phyloP scores from a whole-genome alignment of 2,888 invertebrate species.

The Lepidocyrtinus sp. region DNA sequence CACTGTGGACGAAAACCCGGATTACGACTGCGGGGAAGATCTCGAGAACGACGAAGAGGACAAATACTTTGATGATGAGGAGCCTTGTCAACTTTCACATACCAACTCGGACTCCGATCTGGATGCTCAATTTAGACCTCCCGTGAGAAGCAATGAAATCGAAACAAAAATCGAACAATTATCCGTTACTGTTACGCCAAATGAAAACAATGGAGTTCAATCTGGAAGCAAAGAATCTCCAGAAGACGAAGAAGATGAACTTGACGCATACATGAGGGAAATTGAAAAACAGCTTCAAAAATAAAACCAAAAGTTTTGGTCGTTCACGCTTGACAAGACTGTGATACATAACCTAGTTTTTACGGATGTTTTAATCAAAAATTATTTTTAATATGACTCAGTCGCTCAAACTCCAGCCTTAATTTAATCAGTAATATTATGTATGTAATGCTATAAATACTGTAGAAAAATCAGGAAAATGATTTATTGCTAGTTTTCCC shows the following conservation, averaged over 20 bases:
- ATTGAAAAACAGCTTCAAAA: conserved; percentile 62
- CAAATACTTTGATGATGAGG: conserved; percentile 90
- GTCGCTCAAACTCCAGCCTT: too few relatives aligned
- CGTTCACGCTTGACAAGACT: not conserved
- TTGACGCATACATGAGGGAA: conserved; percentile 66
- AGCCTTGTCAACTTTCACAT: conserved; percentile 75
- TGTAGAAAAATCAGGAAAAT: too few relatives aligned
- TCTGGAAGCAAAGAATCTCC: not conserved
- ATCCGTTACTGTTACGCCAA: too few relatives aligned
- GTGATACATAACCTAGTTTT: conserved; percentile 22
- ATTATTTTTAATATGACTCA: too few relatives aligned
- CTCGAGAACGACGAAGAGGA: conserved; percentile 89
- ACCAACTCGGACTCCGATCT: conserved; percentile 36
- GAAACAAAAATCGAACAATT: conserved; percentile 47
- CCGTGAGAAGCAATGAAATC: conserved; percentile 51
- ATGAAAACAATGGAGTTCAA: not conserved
- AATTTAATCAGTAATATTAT: too few relatives aligned
- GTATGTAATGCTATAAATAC: too few relatives aligned
- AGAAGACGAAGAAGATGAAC: conserved; percentile 64
- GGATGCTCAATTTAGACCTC: conserved; percentile 46
- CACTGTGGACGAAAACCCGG: conserved; percentile 84
- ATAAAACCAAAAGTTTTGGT: conserved; percentile 21
- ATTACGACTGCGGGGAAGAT: conserved; percentile 83
- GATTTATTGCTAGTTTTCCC: too few relatives aligned
- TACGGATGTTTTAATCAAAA: too few relatives aligned